Base-by-base conservation (phyloP, 2,113 vertebrate genomes). In the Macquaria ambigua region DNA sequence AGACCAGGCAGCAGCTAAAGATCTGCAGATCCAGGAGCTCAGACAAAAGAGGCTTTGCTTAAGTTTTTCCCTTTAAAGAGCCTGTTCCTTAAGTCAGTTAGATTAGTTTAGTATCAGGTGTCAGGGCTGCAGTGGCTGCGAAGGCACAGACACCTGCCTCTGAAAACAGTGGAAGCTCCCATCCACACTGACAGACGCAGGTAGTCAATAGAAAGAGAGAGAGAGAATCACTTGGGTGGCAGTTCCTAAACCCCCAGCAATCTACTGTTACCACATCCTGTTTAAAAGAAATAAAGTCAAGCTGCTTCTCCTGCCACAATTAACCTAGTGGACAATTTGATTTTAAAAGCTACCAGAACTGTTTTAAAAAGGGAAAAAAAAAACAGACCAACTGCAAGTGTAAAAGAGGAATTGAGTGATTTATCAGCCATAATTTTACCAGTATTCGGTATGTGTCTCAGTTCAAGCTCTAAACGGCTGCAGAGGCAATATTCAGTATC, bases 71-170 rank as follows among this genome's bases (percentile, higher is more conserved):
- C 89, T 91, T 94, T 92, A 88, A 90, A 91, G 88, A 77, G 79
- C 59, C 92, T 77, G 86, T 91, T 90, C 83, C 86, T 92, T 92
- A 94, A 93, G 88, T 90, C 93, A 71, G 52, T 43, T 63, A 93
- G 93, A 95, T 95, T 93, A 94, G 92, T 87, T 85, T 62, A 87
- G 92, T 94, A 92, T 96, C 94, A 69, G 76, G 90, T 95, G 90
- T 95, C 95, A 84, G 89, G 34, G 83, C 89, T 83, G 79, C 89
- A 84, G 78, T 46, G 75, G 87, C 87, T 87, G 59, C 9, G 20
- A 48, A 67, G 77, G 81, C 72, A 86, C 84, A 93, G 89, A 87
- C 93, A 94, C 94, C 93, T 93, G 92, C 84, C 89, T 2, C 81
- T 84, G 34, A 79, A 87, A 73, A 79, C 88, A 83, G 34, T 52